Base-by-base conservation (phyloP, 1,140 invertebrate genomes). In the Pseudomyrmex sp. region DNA sequence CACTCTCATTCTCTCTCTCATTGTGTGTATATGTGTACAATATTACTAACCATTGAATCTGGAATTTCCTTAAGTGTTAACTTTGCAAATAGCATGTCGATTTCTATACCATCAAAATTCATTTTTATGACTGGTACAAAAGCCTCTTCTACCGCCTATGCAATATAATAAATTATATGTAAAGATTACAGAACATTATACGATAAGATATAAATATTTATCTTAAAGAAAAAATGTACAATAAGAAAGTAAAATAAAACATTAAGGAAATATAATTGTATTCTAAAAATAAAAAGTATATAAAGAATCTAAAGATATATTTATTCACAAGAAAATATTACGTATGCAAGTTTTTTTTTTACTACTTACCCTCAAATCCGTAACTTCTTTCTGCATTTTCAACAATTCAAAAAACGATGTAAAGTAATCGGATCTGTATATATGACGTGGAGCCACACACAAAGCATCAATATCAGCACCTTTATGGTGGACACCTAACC, bases 91-190 rank as follows among this genome's bases (percentile, higher is more conserved):
- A 99, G 93, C 96, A 99, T 97, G 96, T 99, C 99, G 84, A 99
- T 98, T 95, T 99, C 99, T 89, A 99, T 99, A 26, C 98, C 98
- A 95, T 99, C 98, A 95, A 99, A 99, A 92, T 98, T 98, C 98
- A 99, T 99, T 95, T 99, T 99, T 70, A 99, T 99, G 2, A 99
- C 98, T 20, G 99, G 99, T 74, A 99, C 99, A 95, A 98, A 99
- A 0, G 99, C 99, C 94, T 99, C 99, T 94, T 99, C 98, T 10
- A 99, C 98, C 1, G 98, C 96, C 96, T 97, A 92, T 35, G 7
- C 65, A 88, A 68, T 91, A 46, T 59, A 52, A 85, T 52, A 85
- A 85, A 61, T 18, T 62, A 80, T 20, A 23, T n/a, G 35, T 35
- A 35, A 85, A 26, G 13, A 12, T 52, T 12, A 52, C 0, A 52